Conservation (phyloP, 1,140 invertebrate species). For the Xylocopa sonorina region DNA sequence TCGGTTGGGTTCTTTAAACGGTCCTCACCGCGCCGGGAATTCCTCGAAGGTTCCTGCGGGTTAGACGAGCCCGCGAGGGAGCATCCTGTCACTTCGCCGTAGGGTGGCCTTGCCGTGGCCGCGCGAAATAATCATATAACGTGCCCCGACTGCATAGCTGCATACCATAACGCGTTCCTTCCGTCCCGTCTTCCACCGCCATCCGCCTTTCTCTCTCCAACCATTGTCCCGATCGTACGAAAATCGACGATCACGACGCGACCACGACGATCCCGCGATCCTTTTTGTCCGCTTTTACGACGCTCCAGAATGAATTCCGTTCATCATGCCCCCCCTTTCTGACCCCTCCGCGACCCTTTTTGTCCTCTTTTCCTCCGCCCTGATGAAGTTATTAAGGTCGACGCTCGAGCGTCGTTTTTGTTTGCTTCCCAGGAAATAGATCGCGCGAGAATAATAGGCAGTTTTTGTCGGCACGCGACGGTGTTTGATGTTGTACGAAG, state of each 20-base stretch:
- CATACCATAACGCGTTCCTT: constrained; percentile 70
- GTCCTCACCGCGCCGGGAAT: constrained; percentile 46
- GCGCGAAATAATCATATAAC: constrained; percentile 76
- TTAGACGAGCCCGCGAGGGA: constrained; percentile 49
- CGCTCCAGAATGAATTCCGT: constrained; percentile 13
- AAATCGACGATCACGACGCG: constrained; percentile 30
- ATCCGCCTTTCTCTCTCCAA: constrained; percentile 18
- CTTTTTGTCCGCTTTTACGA: constrained; percentile 38
- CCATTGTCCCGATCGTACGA: constrained; percentile 22
- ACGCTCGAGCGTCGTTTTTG: not conserved
- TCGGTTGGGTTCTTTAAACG: constrained; percentile 58
- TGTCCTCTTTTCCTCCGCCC: not conserved
- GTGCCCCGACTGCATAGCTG: constrained; percentile 73
- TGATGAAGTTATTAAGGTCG: constrained; percentile 37
- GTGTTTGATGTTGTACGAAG: too few relatives aligned
- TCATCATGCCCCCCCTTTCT: not conserved
- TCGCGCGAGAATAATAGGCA: not conserved
- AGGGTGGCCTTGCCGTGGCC: constrained; percentile 68
- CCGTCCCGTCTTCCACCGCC: constrained; percentile 46
- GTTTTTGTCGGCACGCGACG: not conserved
- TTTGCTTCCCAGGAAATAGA: not conserved
- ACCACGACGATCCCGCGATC: not conserved
- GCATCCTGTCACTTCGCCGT: constrained; percentile 58
- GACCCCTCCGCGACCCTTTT: not conserved
- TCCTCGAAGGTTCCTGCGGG: constrained; percentile 56